Base-by-base conservation (phyloP, 2,797 vertebrate species). In the Helicolenus hilgendorfi region DNA sequence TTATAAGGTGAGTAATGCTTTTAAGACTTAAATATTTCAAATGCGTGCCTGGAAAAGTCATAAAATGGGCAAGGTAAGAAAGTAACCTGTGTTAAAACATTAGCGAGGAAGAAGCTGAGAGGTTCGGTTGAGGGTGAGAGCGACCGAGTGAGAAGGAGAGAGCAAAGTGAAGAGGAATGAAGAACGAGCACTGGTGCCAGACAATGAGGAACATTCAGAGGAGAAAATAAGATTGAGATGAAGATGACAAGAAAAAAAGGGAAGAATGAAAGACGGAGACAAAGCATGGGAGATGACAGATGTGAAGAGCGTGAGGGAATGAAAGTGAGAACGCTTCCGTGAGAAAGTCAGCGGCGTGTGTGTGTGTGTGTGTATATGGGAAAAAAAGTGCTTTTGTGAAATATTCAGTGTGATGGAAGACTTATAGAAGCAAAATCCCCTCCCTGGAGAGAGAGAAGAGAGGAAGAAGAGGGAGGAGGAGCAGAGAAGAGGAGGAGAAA, bases 361-460 rank as follows among this genome's bases (percentile, higher is more conserved):
- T 75, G 29, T 38, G 72, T 84, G 26, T 90, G 76, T 89, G 86
- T 73, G 86, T 4, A 15, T 45, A 1, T 27, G 49, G 76, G 71
- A 29, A 55, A 82, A 86, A 89, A 85, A 76, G 55, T 33, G 70
- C 83, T 93, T 93, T 88, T 93, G 93, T 93, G 85, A 94, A 95
- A 96, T 91, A 94, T 93, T 94, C 92, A 92, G 86, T 74, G 90
- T 86, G 94, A 97, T 95, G 92, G 90, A 94, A 86, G 94, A 93
- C 91, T 95, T 94, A 91, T 63, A 89, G 92, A 92, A 93, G 87
- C 80, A 89, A 92, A 96, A 94, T 91, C 92, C 89, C 74, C 45
- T 94, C 93, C 90, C 92, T 63, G 77, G 91, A 89, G 95, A 93
- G 76, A 55, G n/a, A 69, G 72, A 60, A 83, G 70, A 83, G 87